Conservation (phyloP, 2,888 invertebrate genomes). For the Ptychoptera albimana region DNA sequence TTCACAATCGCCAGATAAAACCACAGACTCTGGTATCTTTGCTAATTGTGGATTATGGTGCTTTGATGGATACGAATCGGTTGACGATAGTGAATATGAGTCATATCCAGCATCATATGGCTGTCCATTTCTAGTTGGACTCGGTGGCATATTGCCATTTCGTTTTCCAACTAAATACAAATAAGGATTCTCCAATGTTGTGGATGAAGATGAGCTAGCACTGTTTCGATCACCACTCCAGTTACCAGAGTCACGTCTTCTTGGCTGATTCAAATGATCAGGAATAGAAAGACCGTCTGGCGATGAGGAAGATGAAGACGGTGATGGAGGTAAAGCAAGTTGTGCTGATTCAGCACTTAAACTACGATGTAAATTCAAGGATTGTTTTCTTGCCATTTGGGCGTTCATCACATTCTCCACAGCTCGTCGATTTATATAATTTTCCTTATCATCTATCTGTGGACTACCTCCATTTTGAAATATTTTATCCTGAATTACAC, state of each 20-base stretch:
- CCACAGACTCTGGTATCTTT: conserved; percentile 60
- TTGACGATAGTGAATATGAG: conserved; percentile 78
- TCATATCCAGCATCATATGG: conserved; percentile 82
- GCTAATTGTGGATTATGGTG: conserved; percentile 63
- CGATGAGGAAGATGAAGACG: conserved; percentile 17
- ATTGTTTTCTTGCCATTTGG: conserved; percentile 43
- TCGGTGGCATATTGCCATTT: conserved; percentile 31
- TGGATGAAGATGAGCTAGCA: conserved; percentile 82
- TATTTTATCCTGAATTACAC: conserved; percentile 50
- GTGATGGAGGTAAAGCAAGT: conserved; percentile 13
- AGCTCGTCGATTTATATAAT: conserved; percentile 57
- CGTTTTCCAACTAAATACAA: conserved; percentile 61
- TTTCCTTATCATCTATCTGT: conserved; percentile 33
- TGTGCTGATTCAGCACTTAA: conserved; percentile 46
- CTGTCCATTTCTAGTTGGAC: conserved; percentile 35
- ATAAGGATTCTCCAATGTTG: conserved; percentile 81
- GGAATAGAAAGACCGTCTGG: conserved; percentile 59
- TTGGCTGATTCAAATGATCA: conserved; percentile 50
- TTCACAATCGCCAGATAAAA: conserved; percentile 53
- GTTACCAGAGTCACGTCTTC: conserved; percentile 75
- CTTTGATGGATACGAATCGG: conserved; percentile 72
- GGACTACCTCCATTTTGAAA: conserved; percentile 22
- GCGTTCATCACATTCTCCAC: conserved; percentile 58
- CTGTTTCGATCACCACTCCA: conserved; percentile 93
- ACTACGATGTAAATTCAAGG: conserved; percentile 52